Evolutionary conservation across 2,113 vertebrate species (phyloP).

Genomic region (Drymodes brunneopygia): DNA sequence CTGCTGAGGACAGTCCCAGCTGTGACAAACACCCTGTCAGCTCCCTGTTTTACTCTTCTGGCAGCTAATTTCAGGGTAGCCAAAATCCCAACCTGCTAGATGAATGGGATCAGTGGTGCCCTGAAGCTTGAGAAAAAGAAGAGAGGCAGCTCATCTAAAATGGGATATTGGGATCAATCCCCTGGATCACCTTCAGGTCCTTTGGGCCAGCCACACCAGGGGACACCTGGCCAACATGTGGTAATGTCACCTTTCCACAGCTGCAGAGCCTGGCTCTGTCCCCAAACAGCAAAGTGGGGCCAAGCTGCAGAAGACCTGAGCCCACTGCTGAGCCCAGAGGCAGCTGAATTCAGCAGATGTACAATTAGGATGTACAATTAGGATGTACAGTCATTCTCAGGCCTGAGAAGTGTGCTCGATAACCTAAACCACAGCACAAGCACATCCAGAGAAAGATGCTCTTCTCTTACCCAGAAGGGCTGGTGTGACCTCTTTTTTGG

Average conservation of each 20-base stretch:
- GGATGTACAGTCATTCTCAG: background rate
- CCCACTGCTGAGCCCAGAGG: background rate
- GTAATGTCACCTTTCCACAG: background rate
- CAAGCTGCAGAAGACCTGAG: background rate
- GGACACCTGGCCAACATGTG: background rate
- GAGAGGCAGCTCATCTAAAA: background rate
- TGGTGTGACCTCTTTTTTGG: background rate
- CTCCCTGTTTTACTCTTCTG: background rate
- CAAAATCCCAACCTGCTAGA: background rate
- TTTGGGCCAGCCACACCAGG: background rate
- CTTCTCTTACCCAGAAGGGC: background rate
- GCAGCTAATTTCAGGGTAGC: background rate
- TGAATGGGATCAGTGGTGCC: background rate
- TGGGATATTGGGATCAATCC: background rate
- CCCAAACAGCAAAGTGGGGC: background rate
- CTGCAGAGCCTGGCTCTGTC: background rate
- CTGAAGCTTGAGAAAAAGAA: background rate
- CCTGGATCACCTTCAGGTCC: background rate
- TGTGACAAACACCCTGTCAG: conserved; percentile 31
- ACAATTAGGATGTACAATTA: background rate
- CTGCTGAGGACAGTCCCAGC: background rate
- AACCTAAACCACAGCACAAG: background rate
- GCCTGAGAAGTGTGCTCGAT: background rate
- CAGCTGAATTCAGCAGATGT: background rate
- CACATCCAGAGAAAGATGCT: background rate